These are phyloP conservation scores for Magallana angulata DNA, from an alignment of 1,140 invertebrate species.

Conservation along the genomic window DNA sequence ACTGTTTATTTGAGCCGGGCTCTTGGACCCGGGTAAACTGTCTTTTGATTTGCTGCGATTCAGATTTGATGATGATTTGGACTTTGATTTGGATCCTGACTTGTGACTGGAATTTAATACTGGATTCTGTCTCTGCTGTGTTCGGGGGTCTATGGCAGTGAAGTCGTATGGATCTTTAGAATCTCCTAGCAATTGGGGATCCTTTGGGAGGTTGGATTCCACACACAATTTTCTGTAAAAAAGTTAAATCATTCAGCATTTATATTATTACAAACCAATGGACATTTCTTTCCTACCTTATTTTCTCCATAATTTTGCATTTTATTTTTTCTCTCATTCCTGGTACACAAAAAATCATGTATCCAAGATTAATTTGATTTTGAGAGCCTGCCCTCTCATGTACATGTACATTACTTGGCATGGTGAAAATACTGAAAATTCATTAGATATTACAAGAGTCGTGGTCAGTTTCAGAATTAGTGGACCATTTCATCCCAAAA, in stretches of 20 bases:
- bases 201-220: conserved; percentile 75
- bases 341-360: no score
- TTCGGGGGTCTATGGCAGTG: conserved; percentile 64
- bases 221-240: conserved; percentile 76
- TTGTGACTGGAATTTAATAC: conserved; percentile 57
- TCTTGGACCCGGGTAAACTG: conserved; percentile 53
- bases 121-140: conserved; percentile 55
- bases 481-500: no score
- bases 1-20: conserved; percentile 47
- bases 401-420: no score
- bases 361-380: no score
- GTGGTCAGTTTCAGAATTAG: no score
- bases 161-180: conserved; percentile 77
- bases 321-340: not conserved
- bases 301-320: not conserved
- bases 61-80: conserved; percentile 56
- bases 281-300: not conserved
- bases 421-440: no score
- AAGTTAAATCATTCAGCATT: not conserved
- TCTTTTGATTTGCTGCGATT: conserved; percentile 54
- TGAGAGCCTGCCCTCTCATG: no score
- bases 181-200: conserved; percentile 64
- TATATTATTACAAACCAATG: no score
- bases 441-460: no score
- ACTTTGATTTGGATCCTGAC: conserved; percentile 60